These are phyloP conservation scores for Gymnoscopelus microlampas DNA, from an alignment of 2,797 vertebrate genomes.

Conservation along the genomic window DNA sequence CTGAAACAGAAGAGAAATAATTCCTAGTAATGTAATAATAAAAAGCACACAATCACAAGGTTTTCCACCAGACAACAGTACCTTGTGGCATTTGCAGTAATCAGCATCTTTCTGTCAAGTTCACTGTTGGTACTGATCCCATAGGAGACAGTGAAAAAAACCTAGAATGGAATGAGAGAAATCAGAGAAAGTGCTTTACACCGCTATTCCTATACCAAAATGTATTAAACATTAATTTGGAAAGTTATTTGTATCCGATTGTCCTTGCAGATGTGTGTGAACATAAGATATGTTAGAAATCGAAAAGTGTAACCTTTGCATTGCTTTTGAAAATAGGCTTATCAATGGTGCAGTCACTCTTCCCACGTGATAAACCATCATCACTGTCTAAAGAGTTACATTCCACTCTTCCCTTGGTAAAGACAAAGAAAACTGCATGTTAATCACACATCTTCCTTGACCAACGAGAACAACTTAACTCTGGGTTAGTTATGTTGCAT, in stretches of 20 bases:
- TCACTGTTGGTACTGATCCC: constrained; percentile 71
- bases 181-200: neutral
- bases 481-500: neutral
- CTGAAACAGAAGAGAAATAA: constrained; percentile 53
- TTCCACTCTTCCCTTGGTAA: constrained; percentile 65
- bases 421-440: neutral
- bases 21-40: neutral
- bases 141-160: constrained; percentile 78
- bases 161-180: constrained; percentile 63
- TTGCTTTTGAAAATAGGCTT: constrained; percentile 78
- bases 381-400: constrained; percentile 71
- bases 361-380: constrained; percentile 30
- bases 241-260: neutral
- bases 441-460: neutral
- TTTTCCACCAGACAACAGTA: constrained; percentile 41
- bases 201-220: neutral
- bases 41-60: neutral
- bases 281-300: neutral
- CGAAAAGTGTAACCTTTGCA: constrained; percentile 63
- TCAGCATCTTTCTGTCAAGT: constrained; percentile 66
- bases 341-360: constrained; percentile 68
- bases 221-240: neutral
- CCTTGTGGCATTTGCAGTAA: constrained; percentile 83
- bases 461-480: neutral
- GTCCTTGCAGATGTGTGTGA: neutral